Conservation (phyloP, 2,888 invertebrate genomes). For the Rhaphigaster nebulosa region DNA sequence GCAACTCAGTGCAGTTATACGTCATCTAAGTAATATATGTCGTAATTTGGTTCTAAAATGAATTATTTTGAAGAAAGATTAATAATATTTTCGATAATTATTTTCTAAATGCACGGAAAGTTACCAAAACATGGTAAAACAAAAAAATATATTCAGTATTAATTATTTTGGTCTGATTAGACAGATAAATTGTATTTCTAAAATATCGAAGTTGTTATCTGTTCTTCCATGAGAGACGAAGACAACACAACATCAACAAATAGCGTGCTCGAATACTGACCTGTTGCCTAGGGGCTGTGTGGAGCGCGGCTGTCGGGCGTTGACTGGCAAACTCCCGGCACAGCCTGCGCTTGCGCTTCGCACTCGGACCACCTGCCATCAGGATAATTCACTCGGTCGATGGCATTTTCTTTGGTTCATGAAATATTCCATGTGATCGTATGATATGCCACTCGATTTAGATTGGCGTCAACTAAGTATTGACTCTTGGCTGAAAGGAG, state of each 20-base stretch:
- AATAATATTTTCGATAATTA: background rate
- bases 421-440: slow-evolving; percentile 20
- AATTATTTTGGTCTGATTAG: background rate
- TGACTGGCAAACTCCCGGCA: slow-evolving; percentile 25
- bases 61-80: background rate
- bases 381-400: slow-evolving; percentile 45
- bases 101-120: too few species aligned
- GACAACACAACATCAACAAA: background rate
- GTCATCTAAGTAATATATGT: background rate
- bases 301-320: slow-evolving; percentile 26
- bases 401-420: background rate
- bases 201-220: background rate
- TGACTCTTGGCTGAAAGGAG: background rate
- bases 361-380: background rate
- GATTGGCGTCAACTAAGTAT: background rate
- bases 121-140: background rate
- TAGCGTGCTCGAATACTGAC: slow-evolving; percentile 20
- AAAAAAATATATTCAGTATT: background rate
- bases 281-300: slow-evolving; percentile 27
- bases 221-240: background rate
- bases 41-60: background rate
- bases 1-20: background rate
- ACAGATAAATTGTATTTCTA: background rate
- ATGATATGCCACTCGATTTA: background rate
- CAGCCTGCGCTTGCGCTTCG: slow-evolving; percentile 1